These are phyloP conservation scores for Andrena camellia DNA, from an alignment of 2,888 invertebrate genomes.

Conservation along the genomic window DNA sequence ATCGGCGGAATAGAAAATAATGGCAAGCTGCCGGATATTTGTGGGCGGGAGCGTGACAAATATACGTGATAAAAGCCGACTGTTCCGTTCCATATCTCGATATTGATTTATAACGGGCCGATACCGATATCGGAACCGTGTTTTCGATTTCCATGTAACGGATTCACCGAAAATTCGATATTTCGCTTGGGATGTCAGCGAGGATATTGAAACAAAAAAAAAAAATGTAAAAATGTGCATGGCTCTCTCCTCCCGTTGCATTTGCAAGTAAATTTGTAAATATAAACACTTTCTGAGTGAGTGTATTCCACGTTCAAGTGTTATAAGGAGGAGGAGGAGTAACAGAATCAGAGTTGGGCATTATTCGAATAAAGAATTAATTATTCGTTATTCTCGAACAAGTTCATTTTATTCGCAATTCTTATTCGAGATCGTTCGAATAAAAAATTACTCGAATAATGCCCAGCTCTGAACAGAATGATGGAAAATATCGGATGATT, in stretches of 20 bases:
- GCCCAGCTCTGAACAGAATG: too few species aligned
- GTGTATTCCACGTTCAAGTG: too few species aligned
- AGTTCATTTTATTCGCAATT: too few species aligned
- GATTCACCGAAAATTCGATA: constrained; percentile 37
- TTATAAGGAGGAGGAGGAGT: too few species aligned
- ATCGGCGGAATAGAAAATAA: constrained; percentile 65
- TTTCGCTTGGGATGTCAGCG: constrained; percentile 16
- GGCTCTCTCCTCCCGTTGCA: too few species aligned
- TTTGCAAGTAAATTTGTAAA: constrained; percentile 4
- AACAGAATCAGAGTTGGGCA: too few species aligned
- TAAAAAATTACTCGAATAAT: too few species aligned
- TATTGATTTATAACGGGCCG: constrained; percentile 69
- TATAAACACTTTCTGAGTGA: background rate
- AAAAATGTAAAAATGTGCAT: constrained; percentile 7
- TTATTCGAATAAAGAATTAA: too few species aligned
- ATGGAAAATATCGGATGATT: too few species aligned
- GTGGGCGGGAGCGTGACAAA: constrained; percentile 69
- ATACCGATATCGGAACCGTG: constrained; percentile 47
- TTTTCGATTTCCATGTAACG: constrained; percentile 59
- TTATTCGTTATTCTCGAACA: too few species aligned
- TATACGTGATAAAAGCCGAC: constrained; percentile 67
- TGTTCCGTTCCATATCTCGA: constrained; percentile 60
- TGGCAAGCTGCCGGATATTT: constrained; percentile 69
- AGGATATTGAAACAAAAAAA: constrained; percentile 28
- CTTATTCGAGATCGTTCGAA: too few species aligned